Conservation (phyloP, 2,888 invertebrate genomes). For the Tortrix viridana region DNA sequence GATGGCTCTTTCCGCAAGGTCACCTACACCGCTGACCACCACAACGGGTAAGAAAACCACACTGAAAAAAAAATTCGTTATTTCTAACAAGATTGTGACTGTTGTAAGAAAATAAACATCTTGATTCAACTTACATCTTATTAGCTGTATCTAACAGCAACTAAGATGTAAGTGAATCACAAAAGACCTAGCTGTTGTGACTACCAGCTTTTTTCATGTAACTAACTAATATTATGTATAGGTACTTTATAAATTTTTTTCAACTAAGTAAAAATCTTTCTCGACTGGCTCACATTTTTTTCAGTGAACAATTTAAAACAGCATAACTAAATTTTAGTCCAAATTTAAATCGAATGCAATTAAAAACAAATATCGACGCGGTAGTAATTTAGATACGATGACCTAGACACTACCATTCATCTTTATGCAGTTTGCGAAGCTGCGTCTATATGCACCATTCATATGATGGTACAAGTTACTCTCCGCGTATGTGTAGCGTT, state of each 20-base stretch:
- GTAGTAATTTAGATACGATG: constrained; percentile 39
- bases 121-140: no score
- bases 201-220: no score
- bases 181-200: no score
- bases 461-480: constrained; percentile 48
- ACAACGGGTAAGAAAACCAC: constrained; percentile 76
- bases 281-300: no score
- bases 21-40: constrained; percentile 82
- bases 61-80: no score
- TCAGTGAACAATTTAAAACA: neutral
- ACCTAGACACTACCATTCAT: constrained; percentile 41
- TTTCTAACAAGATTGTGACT: no score
- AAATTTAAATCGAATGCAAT: neutral
- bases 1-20: constrained; percentile 83
- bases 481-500: constrained; percentile 51
- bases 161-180: no score
- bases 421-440: constrained; percentile 44
- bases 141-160: no score
- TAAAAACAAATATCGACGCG: constrained; percentile 22
- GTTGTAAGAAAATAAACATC: no score
- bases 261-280: no score
- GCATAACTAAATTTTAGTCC: neutral
- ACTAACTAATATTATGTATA: no score
- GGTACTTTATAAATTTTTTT: no score
- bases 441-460: constrained; percentile 58